Percentiles rank a stretch among this genome's conserved stretches.
Conservation (phyloP, 2,113 vertebrate genomes). For the Mustela nigripes region DNA sequence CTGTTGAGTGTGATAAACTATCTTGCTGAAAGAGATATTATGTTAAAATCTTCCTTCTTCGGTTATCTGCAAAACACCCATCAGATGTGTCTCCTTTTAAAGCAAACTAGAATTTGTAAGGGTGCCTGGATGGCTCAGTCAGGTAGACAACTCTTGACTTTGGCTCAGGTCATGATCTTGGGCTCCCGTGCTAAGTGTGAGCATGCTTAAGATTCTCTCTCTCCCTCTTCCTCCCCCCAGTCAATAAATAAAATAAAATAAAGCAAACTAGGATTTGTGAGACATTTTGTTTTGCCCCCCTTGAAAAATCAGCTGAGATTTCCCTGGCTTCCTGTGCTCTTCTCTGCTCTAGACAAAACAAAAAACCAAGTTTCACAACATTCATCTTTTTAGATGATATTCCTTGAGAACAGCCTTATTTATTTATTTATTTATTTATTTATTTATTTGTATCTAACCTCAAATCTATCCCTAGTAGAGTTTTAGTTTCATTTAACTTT, state of each 20-base stretch:
- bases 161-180: background rate
- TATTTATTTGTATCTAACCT: conserved; percentile 29
- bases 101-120: conserved; percentile 77
- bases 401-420: conserved; percentile 73
- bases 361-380: conserved; percentile 67
- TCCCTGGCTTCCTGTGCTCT: conserved; percentile 37
- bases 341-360: background rate
- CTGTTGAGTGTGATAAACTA: conserved; percentile 79
- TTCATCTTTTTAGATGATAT: conserved; percentile 78
- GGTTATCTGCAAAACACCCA: conserved; percentile 62
- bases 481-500: conserved; percentile 76
- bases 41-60: conserved; percentile 75
- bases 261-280: conserved; percentile 77
- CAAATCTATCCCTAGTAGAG: conserved; percentile 72
- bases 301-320: conserved; percentile 77
- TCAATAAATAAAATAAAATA: background rate
- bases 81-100: conserved; percentile 73
- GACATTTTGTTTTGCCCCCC: conserved; percentile 82
- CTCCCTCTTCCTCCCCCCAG: background rate
- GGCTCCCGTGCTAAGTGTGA: background rate
- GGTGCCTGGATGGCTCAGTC: background rate
- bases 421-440: background rate
- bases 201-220: background rate
- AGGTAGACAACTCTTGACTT: background rate
- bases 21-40: conserved; percentile 76